Evolutionary conservation across 2,797 vertebrate genomes (phyloP).

Genomic region (Micropoecilia bifurca): DNA sequence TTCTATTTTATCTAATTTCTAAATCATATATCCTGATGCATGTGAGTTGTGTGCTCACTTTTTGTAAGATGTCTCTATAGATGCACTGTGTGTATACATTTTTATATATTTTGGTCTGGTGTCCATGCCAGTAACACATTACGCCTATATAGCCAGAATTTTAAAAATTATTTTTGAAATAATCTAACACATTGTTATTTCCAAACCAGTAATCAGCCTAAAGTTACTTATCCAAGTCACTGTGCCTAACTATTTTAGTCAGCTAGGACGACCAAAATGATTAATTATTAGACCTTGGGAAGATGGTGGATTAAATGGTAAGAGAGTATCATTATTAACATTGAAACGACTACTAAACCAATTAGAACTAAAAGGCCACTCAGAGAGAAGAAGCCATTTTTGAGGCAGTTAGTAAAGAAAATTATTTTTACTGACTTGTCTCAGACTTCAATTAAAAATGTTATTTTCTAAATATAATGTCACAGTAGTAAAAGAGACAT

Average conservation of each 20-base stretch:
- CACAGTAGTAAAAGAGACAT: neutral
- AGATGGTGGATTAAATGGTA: neutral
- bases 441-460: neutral
- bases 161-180: too few relatives aligned
- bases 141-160: too few relatives aligned
- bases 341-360: neutral
- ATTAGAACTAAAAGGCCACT: neutral
- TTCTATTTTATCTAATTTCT: neutral
- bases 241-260: neutral
- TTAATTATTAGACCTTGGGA: neutral
- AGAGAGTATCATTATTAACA: neutral
- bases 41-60: neutral
- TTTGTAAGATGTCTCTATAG: neutral
- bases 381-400: neutral
- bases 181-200: too few relatives aligned
- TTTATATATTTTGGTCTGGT: neutral
- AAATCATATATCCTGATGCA: neutral
- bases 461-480: neutral
- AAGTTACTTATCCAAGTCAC: too few relatives aligned
- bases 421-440: neutral
- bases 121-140: neutral
- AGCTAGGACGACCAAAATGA: neutral
- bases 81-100: neutral
- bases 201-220: too few relatives aligned
- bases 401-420: neutral